Conservation (phyloP, 2,113 vertebrate genomes). For the Hypanus sabinus region DNA sequence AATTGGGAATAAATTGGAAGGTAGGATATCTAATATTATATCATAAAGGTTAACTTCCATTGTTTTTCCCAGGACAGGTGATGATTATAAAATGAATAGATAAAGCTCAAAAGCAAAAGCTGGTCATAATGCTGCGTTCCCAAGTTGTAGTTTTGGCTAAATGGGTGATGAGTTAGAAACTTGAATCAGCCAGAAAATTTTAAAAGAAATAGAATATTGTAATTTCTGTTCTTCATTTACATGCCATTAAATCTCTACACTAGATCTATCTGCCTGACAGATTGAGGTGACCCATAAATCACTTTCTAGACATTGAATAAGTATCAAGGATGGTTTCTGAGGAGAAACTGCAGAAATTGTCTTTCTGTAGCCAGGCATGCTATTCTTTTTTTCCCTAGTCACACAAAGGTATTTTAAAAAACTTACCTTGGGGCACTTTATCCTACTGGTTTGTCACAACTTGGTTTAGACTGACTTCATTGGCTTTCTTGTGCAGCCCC, state of each 20-base stretch:
- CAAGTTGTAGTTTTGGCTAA: background rate
- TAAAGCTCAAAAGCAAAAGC: background rate
- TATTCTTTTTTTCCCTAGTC: background rate
- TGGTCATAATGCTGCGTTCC: background rate
- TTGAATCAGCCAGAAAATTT: background rate
- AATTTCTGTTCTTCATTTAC: background rate
- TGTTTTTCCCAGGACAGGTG: background rate
- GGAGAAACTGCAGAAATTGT: background rate
- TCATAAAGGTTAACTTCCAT: background rate
- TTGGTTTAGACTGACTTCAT: background rate
- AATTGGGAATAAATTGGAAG: background rate
- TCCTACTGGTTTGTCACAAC: background rate
- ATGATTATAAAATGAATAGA: background rate
- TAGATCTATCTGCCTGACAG: background rate
- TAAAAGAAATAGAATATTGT: background rate
- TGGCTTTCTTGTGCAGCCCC: background rate
- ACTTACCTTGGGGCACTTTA: background rate
- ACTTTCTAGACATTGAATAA: background rate
- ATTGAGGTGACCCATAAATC: background rate
- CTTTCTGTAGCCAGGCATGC: background rate
- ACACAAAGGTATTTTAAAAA: background rate
- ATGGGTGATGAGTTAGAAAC: background rate
- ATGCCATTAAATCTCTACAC: background rate
- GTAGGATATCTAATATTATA: background rate
- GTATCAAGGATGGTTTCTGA: background rate